Evolutionary conservation across 2,888 invertebrate genomes (phyloP).

Genomic region (Colostygia pectinataria): DNA sequence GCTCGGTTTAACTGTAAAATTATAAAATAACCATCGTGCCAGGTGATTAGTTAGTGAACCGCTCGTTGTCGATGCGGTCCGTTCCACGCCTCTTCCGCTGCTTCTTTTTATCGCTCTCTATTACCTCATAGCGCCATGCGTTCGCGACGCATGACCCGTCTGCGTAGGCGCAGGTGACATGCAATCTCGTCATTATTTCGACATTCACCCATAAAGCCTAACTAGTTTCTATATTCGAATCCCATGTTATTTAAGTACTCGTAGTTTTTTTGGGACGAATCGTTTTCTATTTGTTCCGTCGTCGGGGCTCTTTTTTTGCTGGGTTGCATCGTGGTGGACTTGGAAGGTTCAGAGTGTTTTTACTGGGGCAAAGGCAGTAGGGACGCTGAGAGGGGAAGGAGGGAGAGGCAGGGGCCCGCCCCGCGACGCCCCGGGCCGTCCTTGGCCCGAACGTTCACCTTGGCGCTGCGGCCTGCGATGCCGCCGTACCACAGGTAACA

Average conservation of each 20-base stretch:
- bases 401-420: constrained; percentile 58
- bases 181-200: constrained; percentile 66
- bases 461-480: constrained; percentile 63
- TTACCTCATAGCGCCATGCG: constrained; percentile 69
- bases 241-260: constrained; percentile 70
- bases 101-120: constrained; percentile 63
- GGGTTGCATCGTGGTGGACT: constrained; percentile 69
- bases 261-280: constrained; percentile 61
- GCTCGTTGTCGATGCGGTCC: constrained; percentile 46
- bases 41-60: constrained; percentile 57
- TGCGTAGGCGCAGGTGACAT: constrained; percentile 78
- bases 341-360: constrained; percentile 75
- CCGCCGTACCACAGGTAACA: constrained; percentile 77
- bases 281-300: constrained; percentile 80
- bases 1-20: constrained; percentile 38
- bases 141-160: constrained; percentile 61
- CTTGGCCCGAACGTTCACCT: constrained; percentile 83
- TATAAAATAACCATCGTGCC: constrained; percentile 51
- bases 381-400: constrained; percentile 34
- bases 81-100: constrained; percentile 72
- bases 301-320: constrained; percentile 73
- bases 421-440: constrained; percentile 73
- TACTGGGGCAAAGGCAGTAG: constrained; percentile 59
- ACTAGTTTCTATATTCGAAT: constrained; percentile 74
- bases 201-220: constrained; percentile 55